These are phyloP conservation scores for Pelusios castaneus DNA, from an alignment of 2,113 vertebrate genomes.

Conservation along the genomic window DNA sequence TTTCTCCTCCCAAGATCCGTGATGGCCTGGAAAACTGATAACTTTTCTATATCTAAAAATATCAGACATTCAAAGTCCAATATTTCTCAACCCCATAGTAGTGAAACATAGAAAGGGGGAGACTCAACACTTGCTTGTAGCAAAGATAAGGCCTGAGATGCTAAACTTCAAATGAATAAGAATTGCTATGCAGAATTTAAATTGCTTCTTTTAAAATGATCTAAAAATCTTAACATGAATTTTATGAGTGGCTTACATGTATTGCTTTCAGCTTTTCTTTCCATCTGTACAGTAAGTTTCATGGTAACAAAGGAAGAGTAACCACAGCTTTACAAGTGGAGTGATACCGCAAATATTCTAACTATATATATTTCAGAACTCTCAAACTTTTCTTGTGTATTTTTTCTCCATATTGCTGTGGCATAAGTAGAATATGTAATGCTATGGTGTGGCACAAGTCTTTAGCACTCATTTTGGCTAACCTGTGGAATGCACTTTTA, in stretches of 20 bases:
- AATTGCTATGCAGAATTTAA: background rate
- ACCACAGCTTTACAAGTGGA: rapidly evolving
- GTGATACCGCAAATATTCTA: background rate
- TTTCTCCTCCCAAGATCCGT: background rate
- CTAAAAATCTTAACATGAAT: background rate
- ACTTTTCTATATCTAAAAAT: background rate
- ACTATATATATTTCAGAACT: background rate
- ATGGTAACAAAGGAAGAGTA: background rate
- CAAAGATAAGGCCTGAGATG: background rate
- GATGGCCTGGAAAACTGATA: background rate
- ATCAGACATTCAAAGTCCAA: background rate
- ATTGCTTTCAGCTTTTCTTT: background rate
- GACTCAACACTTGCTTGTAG: background rate
- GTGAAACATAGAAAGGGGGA: background rate
- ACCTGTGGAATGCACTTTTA: background rate
- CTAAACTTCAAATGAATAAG: background rate
- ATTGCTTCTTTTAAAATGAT: background rate
- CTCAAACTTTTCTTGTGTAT: background rate
- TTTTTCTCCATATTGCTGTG: background rate
- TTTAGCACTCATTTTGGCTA: background rate
- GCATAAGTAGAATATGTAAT: background rate
- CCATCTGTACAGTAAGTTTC: background rate
- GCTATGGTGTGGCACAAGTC: background rate
- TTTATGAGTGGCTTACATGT: background rate
- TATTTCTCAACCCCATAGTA: background rate